Evolutionary conservation across 1,140 invertebrate genomes (phyloP).

Genomic region (Charaxes varanes): DNA sequence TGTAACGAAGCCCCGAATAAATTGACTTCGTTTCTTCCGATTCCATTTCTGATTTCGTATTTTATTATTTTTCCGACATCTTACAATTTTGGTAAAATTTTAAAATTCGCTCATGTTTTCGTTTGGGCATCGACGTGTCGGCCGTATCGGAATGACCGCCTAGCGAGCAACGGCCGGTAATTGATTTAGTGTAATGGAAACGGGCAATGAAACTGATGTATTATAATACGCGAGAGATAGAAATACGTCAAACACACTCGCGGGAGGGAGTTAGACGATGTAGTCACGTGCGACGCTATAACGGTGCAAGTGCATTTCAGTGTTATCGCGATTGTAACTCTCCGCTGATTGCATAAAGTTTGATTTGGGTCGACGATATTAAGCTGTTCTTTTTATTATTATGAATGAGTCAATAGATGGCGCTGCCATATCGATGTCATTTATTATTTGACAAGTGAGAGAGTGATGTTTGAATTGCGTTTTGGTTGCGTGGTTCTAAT

Average conservation of each 20-base stretch:
- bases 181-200: constrained; percentile 71
- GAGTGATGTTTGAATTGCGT: constrained; percentile 26
- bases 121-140: constrained; percentile 7
- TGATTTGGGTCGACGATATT: constrained; percentile 31
- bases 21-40: constrained; percentile 56
- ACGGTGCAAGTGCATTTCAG: constrained; percentile 45
- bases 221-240: constrained; percentile 53
- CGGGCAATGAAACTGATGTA: constrained; percentile 59
- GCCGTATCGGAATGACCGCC: constrained; percentile 29
- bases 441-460: constrained; percentile 34
- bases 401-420: constrained; percentile 54
- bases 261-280: constrained; percentile 44
- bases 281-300: constrained; percentile 28
- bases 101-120: constrained; percentile 13
- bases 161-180: constrained; percentile 41
- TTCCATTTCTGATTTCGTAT: constrained; percentile 50
- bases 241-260: constrained; percentile 26
- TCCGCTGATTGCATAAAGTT: constrained; percentile 38
- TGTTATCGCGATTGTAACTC: constrained; percentile 54
- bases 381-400: constrained; percentile 23
- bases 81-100: constrained; percentile 25
- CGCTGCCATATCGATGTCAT: constrained; percentile 42
- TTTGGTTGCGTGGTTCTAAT: constrained; percentile 19
- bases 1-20: constrained; percentile 61
- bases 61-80: constrained; percentile 45